Evolutionary conservation across 2,113 vertebrate genomes (phyloP).

Genomic region (Thomomys bottae): DNA sequence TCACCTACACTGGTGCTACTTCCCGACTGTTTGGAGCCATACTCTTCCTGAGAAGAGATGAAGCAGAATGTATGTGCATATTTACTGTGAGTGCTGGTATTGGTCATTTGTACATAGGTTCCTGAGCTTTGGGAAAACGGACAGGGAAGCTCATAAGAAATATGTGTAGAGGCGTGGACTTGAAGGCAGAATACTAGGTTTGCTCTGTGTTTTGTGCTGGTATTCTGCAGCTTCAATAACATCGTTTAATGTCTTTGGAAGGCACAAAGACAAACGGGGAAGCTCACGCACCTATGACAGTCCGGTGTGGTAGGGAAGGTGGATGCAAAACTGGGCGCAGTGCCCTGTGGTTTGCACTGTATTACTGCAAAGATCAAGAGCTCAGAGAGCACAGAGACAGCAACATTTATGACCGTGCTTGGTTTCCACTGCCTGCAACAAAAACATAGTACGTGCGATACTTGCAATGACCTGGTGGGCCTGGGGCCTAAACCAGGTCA

Average conservation of each 20-base stretch:
- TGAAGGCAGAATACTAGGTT: background rate
- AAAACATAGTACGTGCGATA: constrained; percentile 16
- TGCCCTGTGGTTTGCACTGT: background rate
- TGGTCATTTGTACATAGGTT: background rate
- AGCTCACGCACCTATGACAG: background rate
- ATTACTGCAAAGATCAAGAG: background rate
- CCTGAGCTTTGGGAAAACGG: background rate
- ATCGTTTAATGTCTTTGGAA: constrained; percentile 41
- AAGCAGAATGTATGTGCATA: background rate
- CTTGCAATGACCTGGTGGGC: background rate
- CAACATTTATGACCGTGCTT: background rate
- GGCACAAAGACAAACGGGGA: background rate
- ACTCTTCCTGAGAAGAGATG: background rate
- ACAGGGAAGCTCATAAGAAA: constrained; percentile 7
- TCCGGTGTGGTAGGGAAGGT: background rate
- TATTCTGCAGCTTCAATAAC: constrained; percentile 22
- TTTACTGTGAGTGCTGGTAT: background rate
- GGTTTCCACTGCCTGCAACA: background rate
- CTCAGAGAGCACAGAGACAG: background rate
- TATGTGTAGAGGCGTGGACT: background rate
- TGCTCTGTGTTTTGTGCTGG: background rate
- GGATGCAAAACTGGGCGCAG: background rate
- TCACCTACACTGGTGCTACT: background rate
- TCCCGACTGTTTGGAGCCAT: background rate
- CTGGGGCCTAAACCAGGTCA: background rate